Base-by-base conservation (phyloP, 2,113 vertebrate species). In the Platysteira castanea region DNA sequence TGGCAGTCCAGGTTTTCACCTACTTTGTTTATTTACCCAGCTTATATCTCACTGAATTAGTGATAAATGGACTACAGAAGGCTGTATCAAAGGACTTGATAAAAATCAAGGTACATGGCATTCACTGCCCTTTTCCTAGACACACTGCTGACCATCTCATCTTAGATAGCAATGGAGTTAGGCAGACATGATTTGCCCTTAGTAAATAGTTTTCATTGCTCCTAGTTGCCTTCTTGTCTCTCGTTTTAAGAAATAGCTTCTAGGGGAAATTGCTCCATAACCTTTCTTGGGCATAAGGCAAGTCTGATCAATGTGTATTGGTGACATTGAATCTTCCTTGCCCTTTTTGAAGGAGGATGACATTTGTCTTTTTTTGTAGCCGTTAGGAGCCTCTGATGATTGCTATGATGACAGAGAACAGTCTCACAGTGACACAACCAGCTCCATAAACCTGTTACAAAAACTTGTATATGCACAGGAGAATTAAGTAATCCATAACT, bases 401-500 rank as follows among this genome's bases (percentile, higher is more conserved):
- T 53, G 15, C 33, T 13, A 7, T 13, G 22, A 41, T 5, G 3
- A 22, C 8, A 44, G 31, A 56, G 10, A 71, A 56, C 22, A 80
- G 6, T 20, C n/a, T 68, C 46, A 65, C 14, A 63, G 17, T 44
- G 44, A 81, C 7, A 9, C 8, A 85, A 53, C 3, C 17, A 68
- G 10, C n/a, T 73, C 53, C 50, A 24, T 26, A 47, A 67, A 61
- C 23, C 31, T 35, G 4, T 49, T 44, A 15, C 27, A 26, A 24
- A 53, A n/a, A 24, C 14, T 33, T 46, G 2, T 11, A 5, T 33
- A 22, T 6, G 3, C 52, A 17, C 16, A 71, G n/a, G 37, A 31
- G 0, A 0, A 9, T 52, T 52, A 52, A 67, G 17, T 0, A 9
- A 76, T 50, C 21, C 8, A 12, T 28, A 77, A 39, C 6, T 67